These are phyloP conservation scores for Thripadectes ignobilis DNA, from an alignment of 2,797 vertebrate genomes.

Conservation along the genomic window DNA sequence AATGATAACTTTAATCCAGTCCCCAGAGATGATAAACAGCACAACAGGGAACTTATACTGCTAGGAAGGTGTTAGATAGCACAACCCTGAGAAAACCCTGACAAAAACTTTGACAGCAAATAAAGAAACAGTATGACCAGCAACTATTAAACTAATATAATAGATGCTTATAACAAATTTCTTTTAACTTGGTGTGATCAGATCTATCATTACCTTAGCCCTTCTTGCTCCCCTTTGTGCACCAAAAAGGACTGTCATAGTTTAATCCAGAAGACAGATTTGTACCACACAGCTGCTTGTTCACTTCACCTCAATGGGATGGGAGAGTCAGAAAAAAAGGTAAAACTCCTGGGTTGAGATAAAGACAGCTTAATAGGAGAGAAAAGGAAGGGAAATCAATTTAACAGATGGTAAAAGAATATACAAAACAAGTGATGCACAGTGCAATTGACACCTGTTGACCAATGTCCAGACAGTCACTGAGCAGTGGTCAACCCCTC, in stretches of 20 bases:
- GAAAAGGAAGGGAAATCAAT: neutral
- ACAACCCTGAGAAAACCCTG: neutral
- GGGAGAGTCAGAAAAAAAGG: neutral
- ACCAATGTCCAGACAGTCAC: neutral
- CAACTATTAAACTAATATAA: neutral
- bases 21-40: neutral
- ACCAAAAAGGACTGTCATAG: neutral
- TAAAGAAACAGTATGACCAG: neutral
- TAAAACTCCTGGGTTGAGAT: neutral
- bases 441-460: neutral
- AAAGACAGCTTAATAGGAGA: neutral
- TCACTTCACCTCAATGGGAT: neutral
- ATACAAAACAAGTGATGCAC: neutral
- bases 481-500: neutral
- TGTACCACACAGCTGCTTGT: too few species aligned
- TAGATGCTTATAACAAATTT: neutral
- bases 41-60: neutral
- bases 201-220: neutral
- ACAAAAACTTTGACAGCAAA: neutral
- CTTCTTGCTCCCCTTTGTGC: rapidly evolving
- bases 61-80: neutral
- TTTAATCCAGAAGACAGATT: neutral
- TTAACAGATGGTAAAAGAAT: neutral
- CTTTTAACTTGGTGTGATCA: neutral
- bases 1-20: neutral